These are phyloP conservation scores for Morpho achilles DNA, from an alignment of 2,888 invertebrate genomes.

Conservation along the genomic window DNA sequence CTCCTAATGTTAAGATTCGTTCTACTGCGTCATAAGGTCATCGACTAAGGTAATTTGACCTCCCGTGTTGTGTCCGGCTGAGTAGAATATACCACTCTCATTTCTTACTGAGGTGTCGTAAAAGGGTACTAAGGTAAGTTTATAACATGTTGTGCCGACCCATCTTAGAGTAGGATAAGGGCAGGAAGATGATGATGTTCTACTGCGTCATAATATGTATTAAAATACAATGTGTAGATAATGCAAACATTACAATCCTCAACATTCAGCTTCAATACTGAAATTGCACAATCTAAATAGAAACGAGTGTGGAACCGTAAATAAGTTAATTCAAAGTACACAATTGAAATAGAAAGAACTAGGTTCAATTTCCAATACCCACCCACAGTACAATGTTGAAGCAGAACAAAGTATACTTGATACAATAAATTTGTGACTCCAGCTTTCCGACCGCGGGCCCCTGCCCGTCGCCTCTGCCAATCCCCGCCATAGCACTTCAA, in stretches of 20 bases:
- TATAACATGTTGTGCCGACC: no score
- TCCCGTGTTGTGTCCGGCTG: no score
- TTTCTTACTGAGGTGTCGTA: no score
- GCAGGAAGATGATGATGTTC: no score
- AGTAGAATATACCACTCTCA: no score
- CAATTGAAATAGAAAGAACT: slow-evolving; percentile 20
- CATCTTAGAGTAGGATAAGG: no score
- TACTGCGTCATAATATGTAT: slow-evolving; percentile 9
- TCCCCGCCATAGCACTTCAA: slow-evolving; percentile 75
- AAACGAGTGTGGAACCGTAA: slow-evolving; percentile 21
- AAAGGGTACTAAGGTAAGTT: no score
- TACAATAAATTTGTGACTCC: slow-evolving; percentile 87
- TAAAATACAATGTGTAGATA: no score
- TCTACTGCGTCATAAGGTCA: no score
- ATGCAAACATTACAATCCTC: not conserved
- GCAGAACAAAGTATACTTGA: slow-evolving; percentile 90
- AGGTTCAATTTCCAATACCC: slow-evolving; percentile 53
- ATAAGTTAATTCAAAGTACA: slow-evolving; percentile 36
- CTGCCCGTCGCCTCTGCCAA: slow-evolving; percentile 71
- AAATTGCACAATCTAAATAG: slow-evolving; percentile 14
- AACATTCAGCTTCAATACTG: slow-evolving; percentile 21
- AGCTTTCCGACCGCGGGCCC: slow-evolving; percentile 79
- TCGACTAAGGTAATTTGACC: no score
- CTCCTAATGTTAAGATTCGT: no score
- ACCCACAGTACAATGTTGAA: slow-evolving; percentile 90